Conservation (phyloP, 2,888 invertebrate genomes). For the Pilophorus perplexus region DNA sequence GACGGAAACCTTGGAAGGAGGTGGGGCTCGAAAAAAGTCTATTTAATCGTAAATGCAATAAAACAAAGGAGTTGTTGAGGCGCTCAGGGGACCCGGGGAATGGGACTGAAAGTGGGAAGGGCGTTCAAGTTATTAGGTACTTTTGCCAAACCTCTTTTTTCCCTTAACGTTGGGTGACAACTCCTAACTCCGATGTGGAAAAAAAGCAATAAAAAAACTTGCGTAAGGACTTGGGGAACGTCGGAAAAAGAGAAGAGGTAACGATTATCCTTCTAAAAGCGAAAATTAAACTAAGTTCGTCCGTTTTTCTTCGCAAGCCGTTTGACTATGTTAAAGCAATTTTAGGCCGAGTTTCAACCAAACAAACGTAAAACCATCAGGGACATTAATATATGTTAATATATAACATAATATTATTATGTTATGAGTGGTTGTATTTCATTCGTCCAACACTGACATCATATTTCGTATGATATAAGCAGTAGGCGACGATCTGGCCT, state of each 20-base stretch:
- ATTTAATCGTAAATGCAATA: slow-evolving; percentile 34
- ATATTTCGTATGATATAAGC: no score
- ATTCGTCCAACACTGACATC: no score
- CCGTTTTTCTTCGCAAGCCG: no score
- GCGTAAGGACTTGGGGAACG: neutral
- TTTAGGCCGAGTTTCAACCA: no score
- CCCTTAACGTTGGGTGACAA: slow-evolving; percentile 19
- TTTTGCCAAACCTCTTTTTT: slow-evolving; percentile 16
- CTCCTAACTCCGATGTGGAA: slow-evolving; percentile 7
- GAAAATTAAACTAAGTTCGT: slow-evolving; percentile 37
- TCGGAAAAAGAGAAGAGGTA: neutral
- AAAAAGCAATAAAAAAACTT: slow-evolving; percentile 20
- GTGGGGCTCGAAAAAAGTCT: slow-evolving; percentile 24
- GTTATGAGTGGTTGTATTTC: no score
- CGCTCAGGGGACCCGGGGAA: slow-evolving; percentile 30
- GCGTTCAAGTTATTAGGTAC: slow-evolving; percentile 29
- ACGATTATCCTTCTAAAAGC: slow-evolving; percentile 13
- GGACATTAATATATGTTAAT: no score
- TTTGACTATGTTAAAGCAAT: no score
- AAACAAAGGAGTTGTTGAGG: slow-evolving; percentile 30
- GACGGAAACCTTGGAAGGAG: neutral
- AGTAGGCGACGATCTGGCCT: no score
- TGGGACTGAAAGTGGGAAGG: slow-evolving; percentile 10
- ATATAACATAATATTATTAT: no score
- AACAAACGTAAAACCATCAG: no score